Conservation (phyloP, 2,113 vertebrate genomes). For the Sphyrna mokarran region DNA sequence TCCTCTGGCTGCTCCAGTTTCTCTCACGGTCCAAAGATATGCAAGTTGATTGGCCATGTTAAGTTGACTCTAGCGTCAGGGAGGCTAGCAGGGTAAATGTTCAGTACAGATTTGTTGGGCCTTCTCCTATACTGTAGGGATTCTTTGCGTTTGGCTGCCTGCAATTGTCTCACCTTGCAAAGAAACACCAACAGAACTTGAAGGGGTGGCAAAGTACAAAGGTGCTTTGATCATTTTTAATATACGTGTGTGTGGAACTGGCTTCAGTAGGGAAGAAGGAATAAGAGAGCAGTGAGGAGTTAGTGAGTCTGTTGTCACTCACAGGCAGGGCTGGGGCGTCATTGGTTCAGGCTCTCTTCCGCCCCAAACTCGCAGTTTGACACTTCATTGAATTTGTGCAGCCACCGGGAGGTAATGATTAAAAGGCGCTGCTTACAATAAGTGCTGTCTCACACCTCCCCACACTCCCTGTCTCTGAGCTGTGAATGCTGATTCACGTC, state of each 20-base stretch:
- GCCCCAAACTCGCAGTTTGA: background rate
- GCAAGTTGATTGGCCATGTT: too few species aligned
- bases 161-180: background rate
- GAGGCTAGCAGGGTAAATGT: too few species aligned
- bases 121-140: too few species aligned
- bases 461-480: background rate
- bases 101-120: too few species aligned
- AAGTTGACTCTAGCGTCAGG: too few species aligned
- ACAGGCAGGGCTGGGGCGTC: background rate
- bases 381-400: background rate
- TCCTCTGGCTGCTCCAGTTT: too few species aligned
- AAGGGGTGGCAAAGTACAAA: background rate
- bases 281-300: background rate
- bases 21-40: too few species aligned
- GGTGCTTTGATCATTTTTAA: too few species aligned
- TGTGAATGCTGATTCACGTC: background rate
- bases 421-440: background rate
- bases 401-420: background rate
- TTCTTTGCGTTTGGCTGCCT: background rate
- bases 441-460: background rate
- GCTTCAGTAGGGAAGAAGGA: background rate
- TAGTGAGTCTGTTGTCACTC: background rate
- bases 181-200: background rate
- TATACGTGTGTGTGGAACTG: too few species aligned
- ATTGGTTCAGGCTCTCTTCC: background rate